A percentile compares a stretch with the other conserved stretches of the same genome.
Evolutionary conservation across 1,140 invertebrate genomes (phyloP).

Genomic region (Zelostemma sp.): DNA sequence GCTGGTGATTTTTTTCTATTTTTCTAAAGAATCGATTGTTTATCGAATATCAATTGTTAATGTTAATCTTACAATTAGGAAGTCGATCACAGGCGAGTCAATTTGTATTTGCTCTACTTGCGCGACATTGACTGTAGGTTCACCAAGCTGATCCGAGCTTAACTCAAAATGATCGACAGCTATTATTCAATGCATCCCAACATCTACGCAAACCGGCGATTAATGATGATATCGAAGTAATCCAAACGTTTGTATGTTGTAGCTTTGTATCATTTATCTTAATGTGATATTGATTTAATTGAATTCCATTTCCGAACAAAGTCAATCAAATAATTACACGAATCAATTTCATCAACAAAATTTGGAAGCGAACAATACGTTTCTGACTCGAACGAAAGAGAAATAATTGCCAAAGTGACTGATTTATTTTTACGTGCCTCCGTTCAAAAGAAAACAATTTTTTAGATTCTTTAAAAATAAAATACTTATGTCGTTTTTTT

Average conservation of each 20-base stretch:
- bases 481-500: too few species aligned
- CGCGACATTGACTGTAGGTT: conserved; percentile 8
- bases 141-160: conserved; percentile 16
- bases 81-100: conserved; percentile 24
- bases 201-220: not conserved
- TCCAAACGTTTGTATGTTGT: not conserved
- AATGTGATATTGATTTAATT: not conserved
- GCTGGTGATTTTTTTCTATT: too few species aligned
- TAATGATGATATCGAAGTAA: not conserved
- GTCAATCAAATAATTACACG: too few species aligned
- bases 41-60: conserved; percentile 3
- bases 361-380: too few species aligned
- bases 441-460: too few species aligned
- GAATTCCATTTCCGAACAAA: too few species aligned
- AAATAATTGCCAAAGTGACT: too few species aligned
- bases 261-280: not conserved
- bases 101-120: conserved; percentile 11
- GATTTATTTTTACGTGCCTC: too few species aligned
- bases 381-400: too few species aligned
- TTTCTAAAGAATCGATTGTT: not conserved
- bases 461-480: too few species aligned
- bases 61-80: conserved; percentile 20
- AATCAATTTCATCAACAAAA: too few species aligned
- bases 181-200: conserved; percentile 20
- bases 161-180: conserved; percentile 25